phyloP scores from a whole-genome alignment of 2,113 vertebrate species.

The Cyanoramphus novaezelandiae region DNA sequence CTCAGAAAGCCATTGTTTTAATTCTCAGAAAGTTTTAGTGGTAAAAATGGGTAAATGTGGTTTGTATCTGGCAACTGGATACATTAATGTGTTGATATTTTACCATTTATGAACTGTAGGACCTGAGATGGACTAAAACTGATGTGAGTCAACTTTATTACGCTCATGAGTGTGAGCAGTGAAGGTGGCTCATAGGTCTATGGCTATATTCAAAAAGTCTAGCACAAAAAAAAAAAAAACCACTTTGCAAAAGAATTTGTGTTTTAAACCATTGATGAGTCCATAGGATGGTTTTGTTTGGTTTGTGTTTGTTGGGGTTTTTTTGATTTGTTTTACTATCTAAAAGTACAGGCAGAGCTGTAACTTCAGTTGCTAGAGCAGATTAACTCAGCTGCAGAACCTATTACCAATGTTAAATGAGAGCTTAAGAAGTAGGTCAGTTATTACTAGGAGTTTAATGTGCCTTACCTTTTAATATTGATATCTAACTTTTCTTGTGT shows the following conservation, averaged over 20 bases:
- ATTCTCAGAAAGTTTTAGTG: background rate
- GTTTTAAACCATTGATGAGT: background rate
- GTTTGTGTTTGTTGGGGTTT: background rate
- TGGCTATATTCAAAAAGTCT: background rate
- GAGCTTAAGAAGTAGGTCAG: background rate
- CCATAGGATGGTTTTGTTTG: background rate
- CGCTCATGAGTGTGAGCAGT: background rate
- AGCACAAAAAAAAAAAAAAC: background rate
- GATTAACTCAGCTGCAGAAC: background rate
- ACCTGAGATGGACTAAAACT: background rate
- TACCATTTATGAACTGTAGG: background rate
- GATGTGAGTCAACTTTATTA: background rate
- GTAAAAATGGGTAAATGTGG: background rate
- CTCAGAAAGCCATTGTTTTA: background rate
- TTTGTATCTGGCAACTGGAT: background rate
- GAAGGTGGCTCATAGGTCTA: background rate
- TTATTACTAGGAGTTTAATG: background rate
- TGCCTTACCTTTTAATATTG: background rate
- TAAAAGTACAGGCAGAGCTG: background rate
- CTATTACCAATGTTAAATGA: background rate
- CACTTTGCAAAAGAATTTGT: background rate
- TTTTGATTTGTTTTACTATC: background rate
- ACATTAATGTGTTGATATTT: background rate
- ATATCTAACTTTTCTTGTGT: background rate
- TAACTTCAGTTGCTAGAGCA: background rate